These are phyloP conservation scores for Cryptosula pallasiana DNA, from an alignment of 2,888 invertebrate species.

Conservation along the genomic window DNA sequence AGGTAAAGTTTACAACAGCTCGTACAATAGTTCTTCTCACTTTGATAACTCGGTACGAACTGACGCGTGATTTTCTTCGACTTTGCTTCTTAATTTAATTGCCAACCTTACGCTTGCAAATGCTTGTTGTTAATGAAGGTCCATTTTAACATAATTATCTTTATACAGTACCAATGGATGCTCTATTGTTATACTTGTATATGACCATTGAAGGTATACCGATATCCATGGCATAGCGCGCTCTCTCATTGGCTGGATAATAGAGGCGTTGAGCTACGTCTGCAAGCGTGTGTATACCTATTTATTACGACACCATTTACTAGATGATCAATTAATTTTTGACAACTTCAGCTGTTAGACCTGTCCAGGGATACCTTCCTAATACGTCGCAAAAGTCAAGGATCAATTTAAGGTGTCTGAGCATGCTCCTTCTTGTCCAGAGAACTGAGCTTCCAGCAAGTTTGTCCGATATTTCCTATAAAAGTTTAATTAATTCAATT, in stretches of 20 bases:
- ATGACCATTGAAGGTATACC: not conserved
- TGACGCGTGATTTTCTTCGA: not conserved
- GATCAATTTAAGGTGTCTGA: too few relatives aligned
- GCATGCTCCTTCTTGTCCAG: too few relatives aligned
- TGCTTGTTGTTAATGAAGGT: not conserved
- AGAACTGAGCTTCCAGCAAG: too few relatives aligned
- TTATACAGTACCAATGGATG: not conserved
- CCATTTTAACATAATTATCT: slow-evolving; percentile 19
- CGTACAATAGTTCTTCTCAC: not conserved
- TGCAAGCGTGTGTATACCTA: not conserved
- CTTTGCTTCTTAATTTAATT: slow-evolving; percentile 5
- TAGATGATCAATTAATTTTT: not conserved
- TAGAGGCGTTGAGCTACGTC: not conserved
- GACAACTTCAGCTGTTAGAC: not conserved
- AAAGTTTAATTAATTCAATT: too few relatives aligned
- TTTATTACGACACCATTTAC: not conserved
- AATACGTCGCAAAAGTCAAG: too few relatives aligned
- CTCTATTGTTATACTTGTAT: slow-evolving; percentile 4
- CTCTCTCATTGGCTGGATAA: not conserved
- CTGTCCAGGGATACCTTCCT: too few relatives aligned
- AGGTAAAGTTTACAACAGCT: too few relatives aligned
- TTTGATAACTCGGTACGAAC: not conserved
- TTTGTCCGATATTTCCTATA: too few relatives aligned
- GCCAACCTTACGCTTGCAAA: not conserved
- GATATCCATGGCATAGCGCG: not conserved